Evolutionary conservation across 1,140 invertebrate genomes (phyloP), one percentile per base, ranked within the genome.

Genomic region (Drosophila nigrodunni): DNA sequence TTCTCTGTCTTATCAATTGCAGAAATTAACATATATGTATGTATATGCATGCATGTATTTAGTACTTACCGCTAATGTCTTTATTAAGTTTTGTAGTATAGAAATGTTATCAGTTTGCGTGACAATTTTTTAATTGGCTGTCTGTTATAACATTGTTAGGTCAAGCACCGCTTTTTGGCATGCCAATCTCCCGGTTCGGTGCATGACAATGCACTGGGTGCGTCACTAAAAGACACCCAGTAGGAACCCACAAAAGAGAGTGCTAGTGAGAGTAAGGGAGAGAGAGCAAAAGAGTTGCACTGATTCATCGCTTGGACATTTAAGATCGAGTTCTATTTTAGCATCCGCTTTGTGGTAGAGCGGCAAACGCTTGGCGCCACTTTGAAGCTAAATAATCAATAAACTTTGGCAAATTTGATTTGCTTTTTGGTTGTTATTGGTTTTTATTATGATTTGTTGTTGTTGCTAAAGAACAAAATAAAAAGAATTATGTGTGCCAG

Each of bases 301-400:
- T 65, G 81, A 83, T 77, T 80, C 80, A 83, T 82, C 34, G 79
- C 13, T 61, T 44, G 44, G 44, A 60, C 58, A 60, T 54, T 64
- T 74, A 44, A 46, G 55, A 60, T 74, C 66, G 58, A 80, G 62
- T 64, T 75, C 49, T 57, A 50, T 77, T 79, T 87, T 68, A 58
- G 83, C 78, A 87, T 87, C 83, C 83, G 83, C 77, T 58, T 89
- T 79, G 59, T 46, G 55, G 55, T 55, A 59, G 13, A 60, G 77
- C 82, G 85, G 83, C 69, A 60, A 74, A 71, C 70, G 25, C n/a
- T 57, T 87, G 82, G 82, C 82, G 82, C 82, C 83, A 87, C 83
- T 88, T 88, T 88, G 80, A 83, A 88, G 82, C 81, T n/a, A 60
- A 79, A 80, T 77, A 87, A 82, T 81, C 82, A 81, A 86, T 86